Evolutionary conservation across 2,888 invertebrate genomes (phyloP).

Genomic region (Platycnemis pennipes): DNA sequence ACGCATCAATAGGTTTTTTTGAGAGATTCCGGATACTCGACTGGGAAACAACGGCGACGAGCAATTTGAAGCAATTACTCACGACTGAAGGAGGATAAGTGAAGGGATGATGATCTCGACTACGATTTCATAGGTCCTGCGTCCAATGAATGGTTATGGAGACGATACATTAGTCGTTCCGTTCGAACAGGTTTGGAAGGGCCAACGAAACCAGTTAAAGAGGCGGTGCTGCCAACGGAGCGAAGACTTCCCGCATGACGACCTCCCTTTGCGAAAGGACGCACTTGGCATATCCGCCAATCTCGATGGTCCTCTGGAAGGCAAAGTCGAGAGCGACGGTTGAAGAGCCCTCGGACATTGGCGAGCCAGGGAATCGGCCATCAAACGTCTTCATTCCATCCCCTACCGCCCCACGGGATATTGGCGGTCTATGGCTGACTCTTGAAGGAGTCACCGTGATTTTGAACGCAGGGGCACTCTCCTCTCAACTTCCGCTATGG

Average conservation of each 20-base stretch:
- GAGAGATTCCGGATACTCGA: neutral
- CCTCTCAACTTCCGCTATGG: no score
- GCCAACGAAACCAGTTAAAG: neutral
- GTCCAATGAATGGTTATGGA: neutral
- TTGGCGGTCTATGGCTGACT: neutral
- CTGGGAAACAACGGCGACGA: neutral
- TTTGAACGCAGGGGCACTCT: no score
- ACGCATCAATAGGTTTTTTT: neutral
- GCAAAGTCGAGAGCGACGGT: no score
- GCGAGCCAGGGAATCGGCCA: no score
- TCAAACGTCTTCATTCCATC: no score
- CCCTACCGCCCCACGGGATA: no score
- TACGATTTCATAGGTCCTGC: neutral
- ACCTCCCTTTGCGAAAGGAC: no score
- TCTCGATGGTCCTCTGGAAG: no score
- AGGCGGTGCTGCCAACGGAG: neutral
- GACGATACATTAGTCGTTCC: neutral
- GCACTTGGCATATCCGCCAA: no score
- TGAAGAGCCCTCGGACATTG: no score
- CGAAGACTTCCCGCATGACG: neutral
- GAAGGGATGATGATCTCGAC: neutral
- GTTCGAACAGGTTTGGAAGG: neutral
- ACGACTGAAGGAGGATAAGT: neutral
- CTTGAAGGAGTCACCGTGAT: no score
- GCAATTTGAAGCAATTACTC: constrained; percentile 23